Base-by-base conservation (phyloP, 2,797 vertebrate genomes). In the Scleropages formosus region DNA sequence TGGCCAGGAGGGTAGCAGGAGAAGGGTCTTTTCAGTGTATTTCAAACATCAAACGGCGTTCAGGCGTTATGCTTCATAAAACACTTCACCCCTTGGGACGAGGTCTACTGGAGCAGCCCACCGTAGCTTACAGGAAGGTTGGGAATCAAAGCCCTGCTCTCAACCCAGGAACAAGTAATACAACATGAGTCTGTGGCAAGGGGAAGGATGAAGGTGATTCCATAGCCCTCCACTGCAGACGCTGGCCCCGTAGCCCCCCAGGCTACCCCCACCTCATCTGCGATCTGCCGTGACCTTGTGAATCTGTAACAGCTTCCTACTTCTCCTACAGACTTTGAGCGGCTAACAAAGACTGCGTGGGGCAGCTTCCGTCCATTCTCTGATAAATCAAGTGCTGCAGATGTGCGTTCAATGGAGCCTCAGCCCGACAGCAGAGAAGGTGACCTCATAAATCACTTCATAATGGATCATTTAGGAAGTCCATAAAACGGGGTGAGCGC, bases 401-500 rank as follows among this genome's bases (percentile, higher is more conserved):
- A 90, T 87, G 88, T 87, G 79, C 61, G 72, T 59, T 77, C 69
- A 87, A 86, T 81, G 81, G 84, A 74, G 72, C 72, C 66, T 76
- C 82, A 13, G 39, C 77, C 77, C 59, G 39, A 9, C 18, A 8
- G 61, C 61, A 6, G 22, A 66, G 80, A 13, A 64, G 75, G 76
- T 76, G 72, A 78, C 77, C 84, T 87, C 89, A 58, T 89, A 91
- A 91, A 92, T 93, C 91, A 92, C 86, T 75, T 85, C 82, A 88
- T 90, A 91, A 92, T 90, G 85, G 87, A 89, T 92, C 82, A 88
- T 88, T 91, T 89, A 91, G 89, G 90, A 92, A 93, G 91, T 90
- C 88, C 88, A 91, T 91, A 90, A 88, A 90, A 78, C 81, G 84
- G 84, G 85, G 80, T 72, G 79, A 74, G 76, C 39, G 46, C 62